These are phyloP conservation scores for Conchocele bisecta DNA, from an alignment of 2,888 invertebrate species.

Conservation along the genomic window DNA sequence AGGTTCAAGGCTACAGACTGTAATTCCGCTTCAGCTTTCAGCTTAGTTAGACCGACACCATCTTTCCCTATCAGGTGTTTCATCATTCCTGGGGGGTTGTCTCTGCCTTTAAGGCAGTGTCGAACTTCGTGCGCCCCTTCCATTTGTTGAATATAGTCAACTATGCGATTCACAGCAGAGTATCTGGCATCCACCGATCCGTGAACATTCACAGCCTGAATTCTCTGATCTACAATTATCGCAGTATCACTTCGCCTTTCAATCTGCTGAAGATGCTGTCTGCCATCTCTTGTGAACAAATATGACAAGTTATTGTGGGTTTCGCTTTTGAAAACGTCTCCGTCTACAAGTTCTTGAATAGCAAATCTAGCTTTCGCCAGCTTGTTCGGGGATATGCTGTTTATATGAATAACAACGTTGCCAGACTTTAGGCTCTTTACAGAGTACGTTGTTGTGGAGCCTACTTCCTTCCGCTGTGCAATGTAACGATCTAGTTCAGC, in stretches of 20 bases:
- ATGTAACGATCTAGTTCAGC: constrained; percentile 40
- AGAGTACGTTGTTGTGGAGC: constrained; percentile 8
- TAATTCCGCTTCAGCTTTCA: constrained; percentile 50
- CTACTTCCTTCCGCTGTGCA: not conserved
- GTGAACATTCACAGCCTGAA: constrained; percentile 51
- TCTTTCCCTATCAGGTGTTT: constrained; percentile 63
- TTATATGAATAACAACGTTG: constrained; percentile 54
- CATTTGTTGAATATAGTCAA: not conserved
- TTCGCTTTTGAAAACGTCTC: constrained; percentile 52
- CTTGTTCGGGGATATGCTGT: constrained; percentile 44
- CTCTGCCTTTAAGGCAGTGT: too few species aligned
- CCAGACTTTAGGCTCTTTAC: constrained; percentile 46
- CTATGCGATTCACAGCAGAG: constrained; percentile 14
- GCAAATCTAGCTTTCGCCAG: constrained; percentile 44
- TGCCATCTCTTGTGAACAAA: constrained; percentile 56
- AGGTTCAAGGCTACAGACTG: constrained; percentile 55
- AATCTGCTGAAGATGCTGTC: constrained; percentile 35
- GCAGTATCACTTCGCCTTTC: constrained; percentile 45
- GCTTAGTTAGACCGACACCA: constrained; percentile 52
- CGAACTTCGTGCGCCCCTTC: constrained; percentile 18
- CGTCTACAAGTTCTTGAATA: constrained; percentile 54
- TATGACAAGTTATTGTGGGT: constrained; percentile 13
- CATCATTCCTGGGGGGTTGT: constrained; percentile 67
- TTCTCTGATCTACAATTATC: constrained; percentile 58
- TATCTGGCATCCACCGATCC: constrained; percentile 39